Evolutionary conservation across 30 jellyfish, hydroid and myxozoan species (phyloP).

Genomic region (Pseudorhiza aurosa): DNA sequence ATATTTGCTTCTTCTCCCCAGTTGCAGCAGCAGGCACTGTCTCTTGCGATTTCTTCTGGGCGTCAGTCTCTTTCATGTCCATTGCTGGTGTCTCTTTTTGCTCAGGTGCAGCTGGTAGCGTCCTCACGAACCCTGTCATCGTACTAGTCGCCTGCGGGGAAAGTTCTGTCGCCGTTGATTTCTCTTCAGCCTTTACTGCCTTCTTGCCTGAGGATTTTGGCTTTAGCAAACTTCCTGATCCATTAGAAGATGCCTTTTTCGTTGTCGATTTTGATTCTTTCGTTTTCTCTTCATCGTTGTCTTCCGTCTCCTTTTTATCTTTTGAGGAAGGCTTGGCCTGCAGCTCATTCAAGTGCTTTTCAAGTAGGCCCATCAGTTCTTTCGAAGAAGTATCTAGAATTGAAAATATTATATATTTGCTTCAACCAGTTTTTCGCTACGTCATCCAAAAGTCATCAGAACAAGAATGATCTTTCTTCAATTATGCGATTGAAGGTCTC

Average conservation of each 20-base stretch:
- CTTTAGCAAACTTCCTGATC: slow-evolving; percentile 23
- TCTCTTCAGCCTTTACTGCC: slow-evolving; percentile 36
- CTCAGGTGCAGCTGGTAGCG: slow-evolving; percentile 29
- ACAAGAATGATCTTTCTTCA: too few species aligned
- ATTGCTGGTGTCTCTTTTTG: slow-evolving; percentile 79
- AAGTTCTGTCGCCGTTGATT: slow-evolving; percentile 14
- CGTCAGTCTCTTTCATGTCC: slow-evolving; percentile 75
- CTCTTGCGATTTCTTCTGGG: slow-evolving; percentile 75
- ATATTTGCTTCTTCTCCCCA: slow-evolving; percentile 58
- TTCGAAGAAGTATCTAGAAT: slow-evolving; percentile 92
- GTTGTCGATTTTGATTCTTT: slow-evolving; percentile 51
- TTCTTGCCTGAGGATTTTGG: slow-evolving; percentile 40
- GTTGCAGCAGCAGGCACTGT: slow-evolving; percentile 79
- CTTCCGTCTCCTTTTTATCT: slow-evolving; percentile 50
- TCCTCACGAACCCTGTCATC: slow-evolving; percentile 22
- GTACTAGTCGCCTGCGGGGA: slow-evolving; percentile 28
- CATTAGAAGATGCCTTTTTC: slow-evolving; percentile 29
- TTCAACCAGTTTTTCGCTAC: background rate
- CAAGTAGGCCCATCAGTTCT: slow-evolving; percentile 93
- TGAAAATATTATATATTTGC: background rate
- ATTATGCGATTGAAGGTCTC: too few species aligned
- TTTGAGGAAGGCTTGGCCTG: slow-evolving; percentile 63
- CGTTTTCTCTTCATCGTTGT: slow-evolving; percentile 42
- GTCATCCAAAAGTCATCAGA: background rate
- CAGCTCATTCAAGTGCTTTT: slow-evolving; percentile 88